Base-by-base conservation (phyloP, 2,888 invertebrate species). In the Ypsolopha scabrella region DNA sequence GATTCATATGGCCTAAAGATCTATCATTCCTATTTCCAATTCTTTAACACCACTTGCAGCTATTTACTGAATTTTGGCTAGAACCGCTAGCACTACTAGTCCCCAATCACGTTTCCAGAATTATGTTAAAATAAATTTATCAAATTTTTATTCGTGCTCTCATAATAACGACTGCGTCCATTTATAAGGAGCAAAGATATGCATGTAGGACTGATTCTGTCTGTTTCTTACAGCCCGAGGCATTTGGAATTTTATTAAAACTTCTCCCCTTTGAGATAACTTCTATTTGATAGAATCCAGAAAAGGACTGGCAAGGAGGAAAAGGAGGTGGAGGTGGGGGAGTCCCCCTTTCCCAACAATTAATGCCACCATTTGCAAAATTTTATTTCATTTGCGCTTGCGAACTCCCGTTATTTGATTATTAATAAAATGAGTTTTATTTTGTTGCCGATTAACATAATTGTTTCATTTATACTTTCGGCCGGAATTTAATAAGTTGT, bases 391-490 rank as follows among this genome's bases (percentile, higher is more conserved):
- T 75, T 75, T 68, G 68, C 71, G 65, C 77, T 75, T 74, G 72
- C 75, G 72, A 74, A 77, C 74, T 80, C 75, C 70, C 72, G 72
- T 77, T 75, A 82, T 85, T 83, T 80, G 78, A 80, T 81, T 81
- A 82, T 77, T 81, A 81, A 79, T 80, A 79, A 79, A 82, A 81
- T 77, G 78, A 80, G 75, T 82, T 81, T 80, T 82, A 83, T 82
- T 82, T 82, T 78, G 80, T 76, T 75, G 70, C 65, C 64, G 64
- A 81, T 83, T 82, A 81, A 75, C 80, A 81, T 81, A 81, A 81
- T 78, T 82, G 80, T 82, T 79, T 81, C 75, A 80, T 80, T 80
- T 80, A 78, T 77, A 72, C 75, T 79, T 70, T 60, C 68, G 66
- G 60, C 60, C 69, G 62, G 68, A 70, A 77, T 75, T 70, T 71